Conservation (phyloP, 1,140 invertebrate genomes). For the Monomorium pharaonis region DNA sequence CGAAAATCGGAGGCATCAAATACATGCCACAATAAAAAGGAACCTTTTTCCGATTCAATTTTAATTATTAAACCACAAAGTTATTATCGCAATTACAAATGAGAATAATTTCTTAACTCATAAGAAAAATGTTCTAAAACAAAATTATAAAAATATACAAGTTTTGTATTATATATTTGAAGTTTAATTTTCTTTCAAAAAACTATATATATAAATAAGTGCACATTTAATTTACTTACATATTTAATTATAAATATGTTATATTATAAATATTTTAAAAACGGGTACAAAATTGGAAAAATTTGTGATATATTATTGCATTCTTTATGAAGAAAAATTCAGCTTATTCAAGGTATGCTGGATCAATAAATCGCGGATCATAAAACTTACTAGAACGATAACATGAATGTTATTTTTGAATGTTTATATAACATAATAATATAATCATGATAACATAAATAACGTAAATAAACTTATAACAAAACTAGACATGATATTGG, state of each 20-base stretch:
- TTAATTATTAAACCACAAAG: slow-evolving; percentile 46
- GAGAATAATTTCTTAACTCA: background rate
- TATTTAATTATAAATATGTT: too few relatives aligned
- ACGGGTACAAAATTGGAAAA: background rate
- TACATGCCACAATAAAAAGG: background rate
- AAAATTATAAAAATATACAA: background rate
- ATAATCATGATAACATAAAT: background rate
- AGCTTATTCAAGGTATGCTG: background rate
- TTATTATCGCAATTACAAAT: background rate
- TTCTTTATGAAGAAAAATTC: background rate
- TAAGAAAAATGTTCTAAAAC: background rate
- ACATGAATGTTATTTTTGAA: background rate
- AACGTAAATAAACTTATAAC: background rate
- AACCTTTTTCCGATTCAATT: slow-evolving; percentile 14
- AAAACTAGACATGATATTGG: background rate
- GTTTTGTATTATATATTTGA: background rate
- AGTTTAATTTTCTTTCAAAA: background rate
- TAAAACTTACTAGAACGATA: background rate
- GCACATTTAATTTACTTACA: background rate
- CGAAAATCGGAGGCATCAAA: slow-evolving; percentile 77
- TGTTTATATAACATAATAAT: too few relatives aligned
- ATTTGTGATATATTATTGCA: background rate
- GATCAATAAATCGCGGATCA: slow-evolving; percentile 6
- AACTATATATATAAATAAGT: background rate
- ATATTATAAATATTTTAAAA: background rate